Percentiles rank a stretch among this genome's conserved stretches.
Conservation (phyloP, 2,888 invertebrate species). For the Caenorhabditis uteleia region DNA sequence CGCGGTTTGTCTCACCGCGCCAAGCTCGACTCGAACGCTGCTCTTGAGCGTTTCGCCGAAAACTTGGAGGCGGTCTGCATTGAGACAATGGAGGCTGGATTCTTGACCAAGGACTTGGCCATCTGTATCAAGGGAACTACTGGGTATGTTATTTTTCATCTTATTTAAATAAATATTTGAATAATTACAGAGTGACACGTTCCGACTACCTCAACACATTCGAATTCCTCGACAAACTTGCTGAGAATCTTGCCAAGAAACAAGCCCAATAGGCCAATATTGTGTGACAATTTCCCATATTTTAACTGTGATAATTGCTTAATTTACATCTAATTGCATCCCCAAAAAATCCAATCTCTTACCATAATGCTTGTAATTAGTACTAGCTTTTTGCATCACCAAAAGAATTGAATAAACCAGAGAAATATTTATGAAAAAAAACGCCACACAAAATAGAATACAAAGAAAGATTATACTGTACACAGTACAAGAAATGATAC, state of each 20-base stretch:
- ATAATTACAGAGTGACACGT: constrained; percentile 75
- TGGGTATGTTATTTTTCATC: constrained; percentile 72
- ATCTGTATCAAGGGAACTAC: constrained; percentile 93
- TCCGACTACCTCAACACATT: constrained; percentile 94
- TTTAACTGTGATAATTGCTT: constrained; percentile 8
- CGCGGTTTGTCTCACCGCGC: constrained; percentile 90
- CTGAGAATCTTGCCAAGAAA: constrained; percentile 79
- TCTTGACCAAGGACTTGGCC: constrained; percentile 98
- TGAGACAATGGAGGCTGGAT: constrained; percentile 90
- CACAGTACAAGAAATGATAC: too few species aligned
- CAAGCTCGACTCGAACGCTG: constrained; percentile 84
- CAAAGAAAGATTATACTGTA: constrained; percentile 1
- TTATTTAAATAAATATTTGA: too few species aligned
- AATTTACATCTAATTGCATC: constrained; percentile 3
- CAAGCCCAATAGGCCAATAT: constrained; percentile 43
- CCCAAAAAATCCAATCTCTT: constrained; percentile 10
- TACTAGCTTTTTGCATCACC: too few species aligned
- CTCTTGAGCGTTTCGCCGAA: constrained; percentile 79
- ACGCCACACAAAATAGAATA: background rate
- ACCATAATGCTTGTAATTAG: background rate
- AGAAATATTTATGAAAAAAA: background rate
- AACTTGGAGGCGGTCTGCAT: constrained; percentile 82
- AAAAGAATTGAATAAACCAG: background rate
- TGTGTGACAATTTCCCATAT: background rate
- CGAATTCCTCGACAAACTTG: constrained; percentile 92